Conservation (phyloP, 2,113 vertebrate species). For the Tonatia bakeri region DNA sequence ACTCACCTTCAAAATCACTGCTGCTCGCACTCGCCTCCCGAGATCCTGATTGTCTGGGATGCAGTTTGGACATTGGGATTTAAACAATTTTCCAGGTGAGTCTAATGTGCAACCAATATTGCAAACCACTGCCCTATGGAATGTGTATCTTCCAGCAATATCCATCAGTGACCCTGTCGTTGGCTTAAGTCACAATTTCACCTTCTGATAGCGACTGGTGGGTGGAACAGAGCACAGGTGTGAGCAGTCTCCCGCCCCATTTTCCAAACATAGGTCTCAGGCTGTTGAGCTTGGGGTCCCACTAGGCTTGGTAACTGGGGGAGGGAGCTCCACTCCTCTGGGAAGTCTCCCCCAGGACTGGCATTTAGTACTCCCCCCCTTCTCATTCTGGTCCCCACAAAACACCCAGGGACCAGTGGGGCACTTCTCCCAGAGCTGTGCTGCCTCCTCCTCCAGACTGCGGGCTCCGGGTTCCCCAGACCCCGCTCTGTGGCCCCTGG, state of each 20-base stretch:
- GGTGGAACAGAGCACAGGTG: neutral
- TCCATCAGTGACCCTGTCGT: neutral
- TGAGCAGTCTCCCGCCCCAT: neutral
- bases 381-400: neutral
- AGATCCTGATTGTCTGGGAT: neutral
- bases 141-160: neutral
- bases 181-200: neutral
- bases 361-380: neutral
- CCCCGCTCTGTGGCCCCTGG: neutral
- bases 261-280: neutral
- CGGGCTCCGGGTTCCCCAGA: neutral
- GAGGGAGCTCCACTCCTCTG: neutral
- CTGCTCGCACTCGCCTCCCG: neutral
- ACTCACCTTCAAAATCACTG: neutral
- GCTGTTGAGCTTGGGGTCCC: neutral
- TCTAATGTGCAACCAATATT: neutral
- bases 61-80: neutral
- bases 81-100: neutral
- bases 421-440: rapidly evolving
- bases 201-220: neutral
- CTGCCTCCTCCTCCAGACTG: neutral
- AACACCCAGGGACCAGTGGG: neutral
- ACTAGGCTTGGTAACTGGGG: neutral
- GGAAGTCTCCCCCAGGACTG: neutral
- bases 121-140: neutral